phyloP scores from a whole-genome alignment of 2,113 vertebrate species.

The Glaucidium brasilianum region DNA sequence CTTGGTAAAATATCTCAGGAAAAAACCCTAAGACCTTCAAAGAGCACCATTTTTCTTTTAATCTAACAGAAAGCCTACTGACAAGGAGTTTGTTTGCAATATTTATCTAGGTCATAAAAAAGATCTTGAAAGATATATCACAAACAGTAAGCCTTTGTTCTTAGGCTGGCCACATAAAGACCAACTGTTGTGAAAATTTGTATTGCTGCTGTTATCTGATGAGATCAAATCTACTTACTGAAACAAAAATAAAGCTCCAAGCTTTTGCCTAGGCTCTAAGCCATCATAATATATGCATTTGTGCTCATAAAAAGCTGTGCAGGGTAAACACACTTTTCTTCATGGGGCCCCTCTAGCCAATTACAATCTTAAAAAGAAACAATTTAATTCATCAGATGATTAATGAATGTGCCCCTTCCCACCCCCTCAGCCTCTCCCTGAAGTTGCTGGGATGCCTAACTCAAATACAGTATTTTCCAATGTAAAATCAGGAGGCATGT shows the following conservation, averaged over 20 bases:
- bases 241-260: not conserved
- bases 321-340: not conserved
- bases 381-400: not conserved
- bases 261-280: not conserved
- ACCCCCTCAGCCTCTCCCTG: not conserved
- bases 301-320: not conserved
- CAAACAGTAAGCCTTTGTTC: constrained; percentile 1
- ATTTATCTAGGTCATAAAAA: not conserved
- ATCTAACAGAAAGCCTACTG: not conserved
- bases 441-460: not conserved
- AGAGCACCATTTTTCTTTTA: not conserved
- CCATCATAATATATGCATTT: not conserved
- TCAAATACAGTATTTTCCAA: not conserved
- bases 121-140: not conserved
- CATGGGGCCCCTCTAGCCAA: not conserved
- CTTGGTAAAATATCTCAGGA: not conserved
- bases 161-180: not conserved
- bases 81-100: not conserved
- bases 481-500: not conserved
- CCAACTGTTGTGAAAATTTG: not conserved
- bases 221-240: not conserved
- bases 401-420: not conserved
- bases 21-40: not conserved
- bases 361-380: not conserved
- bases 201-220: not conserved